Percentiles rank a stretch among this genome's conserved stretches.
Conservation (phyloP, 2,113 vertebrate genomes). For the Ctenodactylus gundi region DNA sequence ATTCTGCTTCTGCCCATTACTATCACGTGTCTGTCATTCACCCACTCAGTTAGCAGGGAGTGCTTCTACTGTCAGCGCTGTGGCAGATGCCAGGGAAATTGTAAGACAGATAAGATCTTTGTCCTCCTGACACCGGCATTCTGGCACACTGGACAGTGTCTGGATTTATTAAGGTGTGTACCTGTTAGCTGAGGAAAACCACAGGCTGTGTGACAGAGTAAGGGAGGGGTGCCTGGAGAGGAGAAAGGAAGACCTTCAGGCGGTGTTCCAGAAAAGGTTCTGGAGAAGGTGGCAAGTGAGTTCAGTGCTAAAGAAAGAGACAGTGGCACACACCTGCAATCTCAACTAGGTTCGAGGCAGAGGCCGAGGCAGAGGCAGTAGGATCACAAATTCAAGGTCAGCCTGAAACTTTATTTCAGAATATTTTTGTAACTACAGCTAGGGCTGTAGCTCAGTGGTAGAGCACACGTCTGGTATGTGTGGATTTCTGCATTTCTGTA, state of each 20-base stretch:
- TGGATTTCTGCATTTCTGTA: too few species aligned
- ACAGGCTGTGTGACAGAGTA: background rate
- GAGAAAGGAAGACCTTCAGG: background rate
- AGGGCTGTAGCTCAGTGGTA: background rate
- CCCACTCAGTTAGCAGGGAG: background rate
- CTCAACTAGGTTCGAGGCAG: background rate
- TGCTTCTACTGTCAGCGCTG: background rate
- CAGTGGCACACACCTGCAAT: background rate
- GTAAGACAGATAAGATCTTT: background rate
- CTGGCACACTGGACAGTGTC: background rate
- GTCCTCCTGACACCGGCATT: background rate
- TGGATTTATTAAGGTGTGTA: background rate
- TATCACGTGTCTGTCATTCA: background rate
- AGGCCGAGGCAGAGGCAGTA: background rate
- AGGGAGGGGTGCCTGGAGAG: background rate
- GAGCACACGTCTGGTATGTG: too few species aligned
- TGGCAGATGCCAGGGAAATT: background rate
- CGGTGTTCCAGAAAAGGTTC: background rate
- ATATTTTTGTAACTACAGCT: background rate
- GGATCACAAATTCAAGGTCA: background rate
- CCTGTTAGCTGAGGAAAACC: background rate
- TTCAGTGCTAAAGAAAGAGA: background rate
- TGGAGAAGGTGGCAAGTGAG: background rate
- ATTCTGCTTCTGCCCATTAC: background rate
- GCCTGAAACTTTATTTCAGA: background rate